Evolutionary conservation across 2,113 vertebrate species (phyloP).

Genomic region (Ploceus nigricollis): DNA sequence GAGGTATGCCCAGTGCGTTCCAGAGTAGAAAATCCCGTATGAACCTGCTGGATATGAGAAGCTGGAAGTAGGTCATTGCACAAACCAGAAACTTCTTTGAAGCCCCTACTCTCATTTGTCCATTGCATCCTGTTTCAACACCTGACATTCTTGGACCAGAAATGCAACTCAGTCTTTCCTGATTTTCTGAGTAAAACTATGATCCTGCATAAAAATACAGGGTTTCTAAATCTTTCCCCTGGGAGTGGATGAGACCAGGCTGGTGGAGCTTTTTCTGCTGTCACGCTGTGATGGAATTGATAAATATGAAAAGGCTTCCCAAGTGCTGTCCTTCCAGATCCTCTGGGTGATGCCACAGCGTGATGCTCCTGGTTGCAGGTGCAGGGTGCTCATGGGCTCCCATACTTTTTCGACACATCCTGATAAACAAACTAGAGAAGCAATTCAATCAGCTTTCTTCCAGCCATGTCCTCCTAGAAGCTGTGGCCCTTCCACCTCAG

Average conservation of each 20-base stretch:
- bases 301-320: neutral
- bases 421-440: neutral
- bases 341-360: neutral
- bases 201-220: neutral
- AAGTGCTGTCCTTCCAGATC: neutral
- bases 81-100: neutral
- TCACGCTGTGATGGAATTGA: rapidly evolving
- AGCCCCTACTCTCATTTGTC: neutral
- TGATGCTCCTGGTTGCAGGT: neutral
- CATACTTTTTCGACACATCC: rapidly evolving
- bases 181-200: neutral
- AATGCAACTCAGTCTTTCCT: neutral
- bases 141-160: neutral
- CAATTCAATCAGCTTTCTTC: neutral
- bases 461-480: neutral
- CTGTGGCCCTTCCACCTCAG: neutral
- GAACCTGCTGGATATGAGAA: neutral
- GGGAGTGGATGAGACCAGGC: neutral
- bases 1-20: neutral
- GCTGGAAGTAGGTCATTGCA: neutral
- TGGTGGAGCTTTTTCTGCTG: neutral
- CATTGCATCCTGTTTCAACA: neutral
- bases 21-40: neutral
- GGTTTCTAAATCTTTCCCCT: neutral
- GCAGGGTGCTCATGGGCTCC: neutral